Evolutionary conservation across 2,888 invertebrate genomes (phyloP), one percentile per base, ranked within the genome.

Genomic region (Erebia epiphron): DNA sequence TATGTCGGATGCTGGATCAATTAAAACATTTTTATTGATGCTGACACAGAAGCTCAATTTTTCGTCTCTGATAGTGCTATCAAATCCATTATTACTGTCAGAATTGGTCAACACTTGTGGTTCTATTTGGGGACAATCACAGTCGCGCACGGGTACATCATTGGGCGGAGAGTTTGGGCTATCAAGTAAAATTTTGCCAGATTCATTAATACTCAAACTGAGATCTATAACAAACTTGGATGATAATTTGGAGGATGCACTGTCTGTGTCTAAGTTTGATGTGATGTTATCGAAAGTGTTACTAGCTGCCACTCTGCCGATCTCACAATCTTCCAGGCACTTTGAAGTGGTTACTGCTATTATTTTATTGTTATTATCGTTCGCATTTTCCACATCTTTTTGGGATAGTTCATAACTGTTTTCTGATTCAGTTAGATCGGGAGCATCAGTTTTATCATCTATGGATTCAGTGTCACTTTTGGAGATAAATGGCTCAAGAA

Each of bases 81-180:
- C 57, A 26, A 46, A 49, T n/a, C 46, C 66, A 2, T 64, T 67
- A n/a, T 67, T 67, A 65, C 74, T 77, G 43, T 77, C 78, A 14
- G 21, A 14, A 57, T 64, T 60, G 49, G 10, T 50, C 41, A 64
- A n/a, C 13, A 54, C 9, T 57, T 68, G 72, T 1, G 70, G 41
- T 14, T 50, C 54, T 16, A 64, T 70, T 7, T 61, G 67, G 9
- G 74, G 49, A 72, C 83, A 83, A 67, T 87, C 80, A 74, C 83
- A 87, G 75, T 91, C 92, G 72, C 90, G 80, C 75, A 91, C 92
- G 2, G 92, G 92, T 58, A 89, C 67, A 70, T 91, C 91, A 63
- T 79, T 77, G 5, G 80, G 75, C 16, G 63, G 74, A 18, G 65
- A 73, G 68, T 79, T 72, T 50, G 52, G 67, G 60, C 73, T 77